A percentile compares a stretch with the other conserved stretches of the same genome.
Evolutionary conservation across 2,113 vertebrate species (phyloP).

Genomic region (Zapus hudsonius): DNA sequence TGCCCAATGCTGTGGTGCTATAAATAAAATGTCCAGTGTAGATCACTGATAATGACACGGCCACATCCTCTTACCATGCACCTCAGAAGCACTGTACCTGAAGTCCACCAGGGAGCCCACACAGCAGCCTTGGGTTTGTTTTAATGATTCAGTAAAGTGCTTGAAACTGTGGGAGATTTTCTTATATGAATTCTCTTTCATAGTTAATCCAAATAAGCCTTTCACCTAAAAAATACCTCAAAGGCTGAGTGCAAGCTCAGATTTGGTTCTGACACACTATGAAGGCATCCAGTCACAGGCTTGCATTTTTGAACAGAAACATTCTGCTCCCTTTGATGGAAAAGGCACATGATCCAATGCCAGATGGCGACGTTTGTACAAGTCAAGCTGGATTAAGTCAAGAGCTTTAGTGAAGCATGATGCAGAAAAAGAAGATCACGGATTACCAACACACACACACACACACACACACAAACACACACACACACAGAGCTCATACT

Average conservation of each 20-base stretch:
- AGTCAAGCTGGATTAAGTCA: slow-evolving; percentile 81
- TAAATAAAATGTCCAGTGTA: slow-evolving; percentile 20
- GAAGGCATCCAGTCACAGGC: slow-evolving; percentile 50
- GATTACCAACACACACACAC: neutral
- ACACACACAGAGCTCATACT: neutral
- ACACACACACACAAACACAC: neutral
- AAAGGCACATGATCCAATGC: slow-evolving; percentile 71
- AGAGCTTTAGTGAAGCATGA: slow-evolving; percentile 73
- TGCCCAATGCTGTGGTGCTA: neutral
- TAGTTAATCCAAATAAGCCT: slow-evolving; percentile 54
- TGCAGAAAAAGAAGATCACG: slow-evolving; percentile 66
- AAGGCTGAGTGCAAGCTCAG: slow-evolving; percentile 2
- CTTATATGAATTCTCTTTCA: slow-evolving; percentile 43
- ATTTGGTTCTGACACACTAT: neutral
- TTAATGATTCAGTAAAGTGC: neutral
- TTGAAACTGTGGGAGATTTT: neutral
- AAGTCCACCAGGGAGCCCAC: neutral
- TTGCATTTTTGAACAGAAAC: slow-evolving; percentile 74
- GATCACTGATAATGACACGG: neutral
- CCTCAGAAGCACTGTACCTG: neutral
- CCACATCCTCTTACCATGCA: slow-evolving; percentile 52
- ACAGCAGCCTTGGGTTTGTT: neutral
- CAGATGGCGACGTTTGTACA: slow-evolving; percentile 81
- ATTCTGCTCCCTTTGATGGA: slow-evolving; percentile 63
- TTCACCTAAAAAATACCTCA: slow-evolving; percentile 23